Evolutionary conservation across 2,797 vertebrate species (phyloP).

Genomic region (Siniperca undulata): DNA sequence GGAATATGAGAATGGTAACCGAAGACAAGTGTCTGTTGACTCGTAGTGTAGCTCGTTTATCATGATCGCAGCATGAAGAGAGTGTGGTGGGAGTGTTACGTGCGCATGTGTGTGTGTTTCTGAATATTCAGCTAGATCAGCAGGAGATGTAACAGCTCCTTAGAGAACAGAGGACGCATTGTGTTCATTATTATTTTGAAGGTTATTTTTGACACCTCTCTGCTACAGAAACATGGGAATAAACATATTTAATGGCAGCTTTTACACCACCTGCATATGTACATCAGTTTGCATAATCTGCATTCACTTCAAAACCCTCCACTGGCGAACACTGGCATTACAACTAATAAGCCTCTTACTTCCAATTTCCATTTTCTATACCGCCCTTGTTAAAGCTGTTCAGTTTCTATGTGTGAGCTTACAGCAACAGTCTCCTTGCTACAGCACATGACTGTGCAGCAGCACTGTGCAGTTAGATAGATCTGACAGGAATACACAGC

Average conservation of each 20-base stretch:
- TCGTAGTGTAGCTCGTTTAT: constrained; percentile 59
- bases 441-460: constrained; percentile 19
- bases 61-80: constrained; percentile 41
- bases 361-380: constrained; percentile 19
- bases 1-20: constrained; percentile 67
- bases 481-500: constrained; percentile 58
- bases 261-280: background rate
- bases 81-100: constrained; percentile 13
- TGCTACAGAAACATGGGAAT: constrained; percentile 7
- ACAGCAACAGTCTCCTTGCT: constrained; percentile 1
- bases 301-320: constrained; percentile 11
- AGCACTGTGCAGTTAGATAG: constrained; percentile 31
- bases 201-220: constrained; percentile 48
- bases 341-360: constrained; percentile 19
- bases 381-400: background rate
- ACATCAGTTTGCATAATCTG: constrained; percentile 34
- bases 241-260: constrained; percentile 14
- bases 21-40: constrained; percentile 69
- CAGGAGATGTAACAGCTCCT: constrained; percentile 45
- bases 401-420: constrained; percentile 13
- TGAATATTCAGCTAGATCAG: constrained; percentile 51
- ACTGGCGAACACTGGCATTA: background rate
- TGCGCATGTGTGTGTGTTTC: constrained; percentile 18
- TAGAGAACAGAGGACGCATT: constrained; percentile 27
- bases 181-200: constrained; percentile 49